Evolutionary conservation across 2,888 invertebrate genomes (phyloP), one percentile per base, ranked within the genome.

Genomic region (Actias luna): DNA sequence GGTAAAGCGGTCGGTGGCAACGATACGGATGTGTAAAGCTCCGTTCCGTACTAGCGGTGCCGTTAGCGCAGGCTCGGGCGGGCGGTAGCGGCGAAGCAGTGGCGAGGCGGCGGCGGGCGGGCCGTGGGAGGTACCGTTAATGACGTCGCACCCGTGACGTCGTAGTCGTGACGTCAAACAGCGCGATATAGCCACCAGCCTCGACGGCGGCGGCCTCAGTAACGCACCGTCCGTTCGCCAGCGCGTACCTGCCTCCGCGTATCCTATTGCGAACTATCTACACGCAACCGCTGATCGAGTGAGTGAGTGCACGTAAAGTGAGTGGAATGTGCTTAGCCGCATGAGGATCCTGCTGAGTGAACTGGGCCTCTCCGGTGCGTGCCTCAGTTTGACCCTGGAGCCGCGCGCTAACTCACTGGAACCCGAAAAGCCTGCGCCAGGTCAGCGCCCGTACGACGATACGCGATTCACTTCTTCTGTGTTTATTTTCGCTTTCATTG

Each of bases 281-380:
- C 77, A 78, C 77, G 74, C 78, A 81, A 78, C 79, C 82, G 82
- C 85, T 77, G 80, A 82, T 83, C 77, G 82, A 87, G 90, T 90
- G 88, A 87, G 87, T 90, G 90, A 85, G 90, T 89, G 90, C 89
- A 91, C 90, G 90, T 89, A 79, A 83, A 92, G 91, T 92, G 92
- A 90, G 89, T 91, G 92, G 88, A 89, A 90, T 91, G 92, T 91
- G 89, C 89, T 83, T 75, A 82, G 85, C 92, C 93, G 93, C 88
- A 93, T 93, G 93, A 93, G 93, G 93, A 93, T 93, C 92, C 92
- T 93, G 87, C 87, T 93, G 71, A 93, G 93, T 83, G 93, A 93
- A 81, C 85, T 93, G 85, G 93, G 93, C 88, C 89, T 93, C 79
- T 91, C 92, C 81, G 86, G 92, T 88, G 91, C 89, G 88, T 91